Percentiles rank a stretch among this genome's conserved stretches.
Conservation (phyloP, 2,797 vertebrate species). For the Micrastur ruficollis region DNA sequence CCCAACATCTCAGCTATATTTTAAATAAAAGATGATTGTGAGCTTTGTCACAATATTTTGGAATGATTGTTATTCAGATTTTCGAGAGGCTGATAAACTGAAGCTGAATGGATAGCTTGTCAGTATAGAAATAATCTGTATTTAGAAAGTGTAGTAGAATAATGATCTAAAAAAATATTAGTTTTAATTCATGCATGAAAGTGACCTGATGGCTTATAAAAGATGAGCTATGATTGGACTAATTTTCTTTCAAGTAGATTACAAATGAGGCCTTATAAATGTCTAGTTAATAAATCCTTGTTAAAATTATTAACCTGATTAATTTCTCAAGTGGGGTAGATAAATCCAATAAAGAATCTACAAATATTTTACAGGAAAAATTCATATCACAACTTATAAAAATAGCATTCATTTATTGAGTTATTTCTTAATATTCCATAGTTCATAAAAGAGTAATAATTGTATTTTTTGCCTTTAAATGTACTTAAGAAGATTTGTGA, state of each 20-base stretch:
- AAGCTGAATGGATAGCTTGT: background rate
- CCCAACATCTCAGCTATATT: background rate
- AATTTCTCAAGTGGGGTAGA: background rate
- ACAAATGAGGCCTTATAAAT: background rate
- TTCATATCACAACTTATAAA: background rate
- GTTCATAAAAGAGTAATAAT: background rate
- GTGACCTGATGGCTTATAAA: background rate
- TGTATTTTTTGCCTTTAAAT: background rate
- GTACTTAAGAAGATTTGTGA: background rate
- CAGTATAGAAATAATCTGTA: background rate
- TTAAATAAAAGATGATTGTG: background rate
- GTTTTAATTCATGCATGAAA: constrained; percentile 16
- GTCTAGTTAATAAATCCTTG: constrained; percentile 1
- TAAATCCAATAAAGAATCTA: background rate
- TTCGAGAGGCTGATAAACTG: background rate
- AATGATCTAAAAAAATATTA: background rate
- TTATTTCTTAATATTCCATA: background rate
- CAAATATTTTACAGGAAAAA: background rate
- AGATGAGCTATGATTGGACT: background rate
- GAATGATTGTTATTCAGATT: background rate
- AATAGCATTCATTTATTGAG: background rate
- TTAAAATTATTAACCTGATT: constrained; percentile 38
- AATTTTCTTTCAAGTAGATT: constrained; percentile 31
- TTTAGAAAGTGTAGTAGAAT: background rate
- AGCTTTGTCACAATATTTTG: background rate